Percentiles rank a stretch among this genome's conserved stretches.
Evolutionary conservation across 2,888 invertebrate genomes (phyloP).

Genomic region (Ophion obscuratus): DNA sequence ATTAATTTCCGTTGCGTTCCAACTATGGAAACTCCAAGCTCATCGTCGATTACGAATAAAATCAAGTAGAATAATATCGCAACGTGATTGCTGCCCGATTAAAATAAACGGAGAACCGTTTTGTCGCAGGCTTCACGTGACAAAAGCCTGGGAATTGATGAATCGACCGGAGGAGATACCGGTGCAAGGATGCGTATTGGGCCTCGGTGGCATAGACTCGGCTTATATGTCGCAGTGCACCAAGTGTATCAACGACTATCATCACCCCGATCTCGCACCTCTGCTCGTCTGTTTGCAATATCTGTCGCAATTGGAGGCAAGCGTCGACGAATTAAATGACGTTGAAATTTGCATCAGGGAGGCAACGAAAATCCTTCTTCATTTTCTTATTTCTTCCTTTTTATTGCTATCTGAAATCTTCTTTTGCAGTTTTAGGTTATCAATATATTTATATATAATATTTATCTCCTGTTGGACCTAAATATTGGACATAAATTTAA

Average conservation of each 20-base stretch:
- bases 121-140: constrained; percentile 82
- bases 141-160: constrained; percentile 84
- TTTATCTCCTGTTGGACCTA: too few species aligned
- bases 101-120: not conserved
- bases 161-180: constrained; percentile 79
- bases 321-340: constrained; percentile 19
- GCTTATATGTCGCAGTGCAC: constrained; percentile 89
- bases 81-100: too few species aligned
- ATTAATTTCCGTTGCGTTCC: too few species aligned
- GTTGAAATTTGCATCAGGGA: not conserved
- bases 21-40: too few species aligned
- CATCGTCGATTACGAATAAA: too few species aligned
- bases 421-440: too few species aligned
- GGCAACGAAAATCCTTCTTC: too few species aligned
- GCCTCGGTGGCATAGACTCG: constrained; percentile 93
- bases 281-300: constrained; percentile 93
- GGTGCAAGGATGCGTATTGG: constrained; percentile 88
- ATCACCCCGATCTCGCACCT: constrained; percentile 89
- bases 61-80: too few species aligned
- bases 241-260: constrained; percentile 88
- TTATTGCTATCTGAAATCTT: too few species aligned
- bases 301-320: constrained; percentile 93
- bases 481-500: too few species aligned
- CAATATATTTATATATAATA: too few species aligned
- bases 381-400: not conserved